Evolutionary conservation across 2,888 invertebrate genomes (phyloP), one percentile per base, ranked within the genome.

Genomic region (Chironomus tentans): DNA sequence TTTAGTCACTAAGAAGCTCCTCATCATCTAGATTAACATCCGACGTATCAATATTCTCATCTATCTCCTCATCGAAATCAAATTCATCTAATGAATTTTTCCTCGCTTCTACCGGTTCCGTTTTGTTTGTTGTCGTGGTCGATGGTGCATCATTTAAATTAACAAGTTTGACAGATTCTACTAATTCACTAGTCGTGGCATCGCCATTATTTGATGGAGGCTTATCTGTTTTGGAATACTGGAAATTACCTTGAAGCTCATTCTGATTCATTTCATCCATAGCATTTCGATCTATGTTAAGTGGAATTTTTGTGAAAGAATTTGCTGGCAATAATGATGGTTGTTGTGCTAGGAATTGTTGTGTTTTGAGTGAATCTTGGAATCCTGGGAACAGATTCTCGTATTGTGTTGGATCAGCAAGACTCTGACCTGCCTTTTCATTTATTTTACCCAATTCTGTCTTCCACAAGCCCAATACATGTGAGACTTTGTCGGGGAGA

Each of bases 371-470:
- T 0, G 90, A 87, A 79, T 94, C 91, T 77, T 86, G 85, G 78
- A 92, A 87, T 0, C 91, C 95, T 0, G 97, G 96, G 83, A 99
- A 99, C 77, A 99, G 87, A 85, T 99, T 99, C 82, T 96, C 96
- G 82, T 99, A 99, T 80, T 95, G 92, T 68, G 90, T 89, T 0
- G 98, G 99, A 86, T 98, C 97, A 0, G 99, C 98, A 77, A 99
- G 87, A 70, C 96, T 94, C 81, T 97, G 95, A 0, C 95, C 95
- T 0, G 95, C 93, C 83, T 97, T 97, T 82, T 93, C 92, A 83
- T 94, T 96, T 0, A 91, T 88, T 77, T 90, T 88, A 0, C 90
- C 88, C 5, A 95, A 85, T 77, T 91, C 89, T 74, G 92, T 91
- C 78, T 93, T 91, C 99, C 99, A 99, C 72, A 94, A 82, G 77